phyloP scores from a whole-genome alignment of 2,888 invertebrate genomes.

The Chaitophorus viminalis region DNA sequence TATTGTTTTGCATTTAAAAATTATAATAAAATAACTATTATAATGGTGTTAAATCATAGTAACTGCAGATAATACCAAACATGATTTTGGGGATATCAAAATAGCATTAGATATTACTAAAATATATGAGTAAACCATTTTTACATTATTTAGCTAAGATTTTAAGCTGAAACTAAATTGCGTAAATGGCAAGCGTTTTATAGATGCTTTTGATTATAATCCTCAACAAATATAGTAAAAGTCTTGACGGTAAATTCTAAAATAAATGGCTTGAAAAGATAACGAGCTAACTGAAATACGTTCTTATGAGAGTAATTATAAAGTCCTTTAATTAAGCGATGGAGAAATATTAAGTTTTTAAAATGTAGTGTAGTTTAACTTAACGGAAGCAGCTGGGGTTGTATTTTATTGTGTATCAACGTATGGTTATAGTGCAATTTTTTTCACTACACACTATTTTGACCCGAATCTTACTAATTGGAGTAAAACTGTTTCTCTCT shows the following conservation, averaged over 20 bases:
- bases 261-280: background rate
- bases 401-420: conserved; percentile 21
- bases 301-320: background rate
- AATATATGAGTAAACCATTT: too few relatives aligned
- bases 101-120: background rate
- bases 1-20: conserved; percentile 19
- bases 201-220: background rate
- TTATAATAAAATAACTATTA: background rate
- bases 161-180: too few relatives aligned
- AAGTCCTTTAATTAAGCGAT: conserved; percentile 4
- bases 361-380: background rate
- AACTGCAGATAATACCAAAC: too few relatives aligned
- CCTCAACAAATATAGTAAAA: background rate
- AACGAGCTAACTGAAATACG: background rate
- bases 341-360: background rate
- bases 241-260: background rate
- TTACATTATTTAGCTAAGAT: too few relatives aligned
- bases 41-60: background rate
- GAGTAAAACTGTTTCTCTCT: conserved; percentile 8
- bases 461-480: conserved; percentile 23
- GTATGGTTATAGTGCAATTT: background rate
- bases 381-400: background rate
- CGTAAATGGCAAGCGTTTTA: background rate
- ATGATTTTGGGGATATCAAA: background rate
- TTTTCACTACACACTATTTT: background rate